Evolutionary conservation across 2,888 invertebrate species (phyloP), one percentile per base, ranked within the genome.

Genomic region (Steinernema hermaphroditum): DNA sequence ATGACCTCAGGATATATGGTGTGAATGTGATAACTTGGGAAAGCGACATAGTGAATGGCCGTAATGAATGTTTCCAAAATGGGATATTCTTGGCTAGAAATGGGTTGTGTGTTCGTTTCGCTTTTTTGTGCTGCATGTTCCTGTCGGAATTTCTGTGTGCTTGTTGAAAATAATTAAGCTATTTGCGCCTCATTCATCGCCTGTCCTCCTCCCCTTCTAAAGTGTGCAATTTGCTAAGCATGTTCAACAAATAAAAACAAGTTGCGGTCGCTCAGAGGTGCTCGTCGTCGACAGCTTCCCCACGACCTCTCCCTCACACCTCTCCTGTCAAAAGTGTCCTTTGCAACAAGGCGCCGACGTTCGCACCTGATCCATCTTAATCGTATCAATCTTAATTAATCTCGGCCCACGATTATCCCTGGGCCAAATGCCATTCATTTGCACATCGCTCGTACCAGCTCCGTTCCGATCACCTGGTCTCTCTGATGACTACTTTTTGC

Each of bases 291-390:
- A 24, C 54, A 14, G 54, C 19, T 54, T 24, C 12, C 27, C n/a
- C 24, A 6, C 19, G 27, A 22, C 14, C 54, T 54, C 54, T 54
- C 24, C 54, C 54, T 27, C 54, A 22, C 54, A 27, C 54, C 54
- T 54, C 54, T 22, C 27, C 54, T 8, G 27, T 54, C 54, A 54
- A 54, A 22, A 14, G 14, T 54, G 54, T 54, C 54, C 54, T 27
- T 54, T 22, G 54, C 54, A 54, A 54, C 54, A 54, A 2, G 24
- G 12, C 27, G 19, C 54, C 24, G 22, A 22, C 6, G 27, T 54
- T 54, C 54, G 54, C 54, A 54, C 54, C 54, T 24, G 54, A 54
- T 54, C 54, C 54, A 54, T 54, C 54, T 54, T 27, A 49, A 49
- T 49, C 49, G 9, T 12, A 54, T 54, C 54, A 54, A 54, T 54